Evolutionary conservation across 2,113 vertebrate species (phyloP).

Genomic region (Malurus cyaneus): DNA sequence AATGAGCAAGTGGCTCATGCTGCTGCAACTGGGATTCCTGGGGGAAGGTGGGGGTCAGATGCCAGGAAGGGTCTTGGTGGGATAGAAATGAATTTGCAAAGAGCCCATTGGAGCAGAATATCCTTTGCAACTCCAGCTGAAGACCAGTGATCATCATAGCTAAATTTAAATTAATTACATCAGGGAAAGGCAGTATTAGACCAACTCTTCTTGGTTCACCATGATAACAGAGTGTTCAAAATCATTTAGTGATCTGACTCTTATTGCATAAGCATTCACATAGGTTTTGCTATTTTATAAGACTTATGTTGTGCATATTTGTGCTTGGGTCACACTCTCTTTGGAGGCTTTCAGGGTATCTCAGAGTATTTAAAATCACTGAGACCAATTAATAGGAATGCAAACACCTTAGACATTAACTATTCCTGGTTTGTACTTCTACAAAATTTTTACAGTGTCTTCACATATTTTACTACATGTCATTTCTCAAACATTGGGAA

Average conservation of each 20-base stretch:
- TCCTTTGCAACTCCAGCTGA: not conserved
- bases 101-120: not conserved
- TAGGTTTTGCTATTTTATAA: not conserved
- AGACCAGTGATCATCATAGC: not conserved
- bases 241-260: not conserved
- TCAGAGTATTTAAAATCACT: not conserved
- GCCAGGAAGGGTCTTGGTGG: not conserved
- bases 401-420: not conserved
- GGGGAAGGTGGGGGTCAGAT: not conserved
- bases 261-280: not conserved
- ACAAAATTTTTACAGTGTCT: not conserved
- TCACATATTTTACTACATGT: not conserved
- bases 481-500: not conserved
- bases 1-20: rapidly evolving
- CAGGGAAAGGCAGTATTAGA: rapidly evolving
- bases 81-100: not conserved
- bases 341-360: not conserved
- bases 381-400: not conserved
- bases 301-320: not conserved
- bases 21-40: not conserved
- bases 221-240: not conserved
- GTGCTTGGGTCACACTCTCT: rapidly evolving
- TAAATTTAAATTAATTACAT: not conserved
- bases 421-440: not conserved
- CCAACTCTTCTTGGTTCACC: not conserved